Evolutionary conservation across 2,888 invertebrate species (phyloP), one percentile per base, ranked within the genome.

Genomic region (Meta bourneti): DNA sequence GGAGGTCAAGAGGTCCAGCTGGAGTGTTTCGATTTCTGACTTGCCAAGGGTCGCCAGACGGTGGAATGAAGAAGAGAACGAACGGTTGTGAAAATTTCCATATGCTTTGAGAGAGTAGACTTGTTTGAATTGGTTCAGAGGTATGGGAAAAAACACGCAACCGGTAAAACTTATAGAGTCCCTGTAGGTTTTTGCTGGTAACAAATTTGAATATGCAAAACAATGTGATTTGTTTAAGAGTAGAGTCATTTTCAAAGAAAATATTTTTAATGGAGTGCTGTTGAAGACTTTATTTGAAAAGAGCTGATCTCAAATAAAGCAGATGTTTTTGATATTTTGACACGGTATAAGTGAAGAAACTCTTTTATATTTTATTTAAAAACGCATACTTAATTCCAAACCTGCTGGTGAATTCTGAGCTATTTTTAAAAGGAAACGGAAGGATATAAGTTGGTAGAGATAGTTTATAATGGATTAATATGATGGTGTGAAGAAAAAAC

Each of bases 1-100:
- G 51, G 9, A 71, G 83, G 83, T 83, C 83, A 34, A 83, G 74
- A 74, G 74, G 83, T 83, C 49, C 54, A 9, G 54, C n/a, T 20
- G 70, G 82, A 70, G 71, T 82, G 51, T 82, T 74, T 79, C 61
- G 79, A 79, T 81, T 69, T 72, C 52, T 70, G 19, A 51, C 13
- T 16, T 16, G 34, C 61, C 49, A 7, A 61, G 54, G 70, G 34
- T 71, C 49, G 20, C 13, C 52, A 13, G 54, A n/a, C 48, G 48
- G 61, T 49, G 48, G 7, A 70, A 34, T 34, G 69, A 61, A 61
- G 79, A 20, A 51, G 16, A 49, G 19, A 20, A 20, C 51, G 81
- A 61, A 61, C 5, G 61, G 61, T 16, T 11, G 61, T 61, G 13
- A 5, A 16, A 13, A 61, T 61, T 8, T 11, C 11, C 13, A 61